Evolutionary conservation across 2,113 vertebrate genomes (phyloP), one percentile per base, ranked within the genome.

Genomic region (Zosterops pallidus): DNA sequence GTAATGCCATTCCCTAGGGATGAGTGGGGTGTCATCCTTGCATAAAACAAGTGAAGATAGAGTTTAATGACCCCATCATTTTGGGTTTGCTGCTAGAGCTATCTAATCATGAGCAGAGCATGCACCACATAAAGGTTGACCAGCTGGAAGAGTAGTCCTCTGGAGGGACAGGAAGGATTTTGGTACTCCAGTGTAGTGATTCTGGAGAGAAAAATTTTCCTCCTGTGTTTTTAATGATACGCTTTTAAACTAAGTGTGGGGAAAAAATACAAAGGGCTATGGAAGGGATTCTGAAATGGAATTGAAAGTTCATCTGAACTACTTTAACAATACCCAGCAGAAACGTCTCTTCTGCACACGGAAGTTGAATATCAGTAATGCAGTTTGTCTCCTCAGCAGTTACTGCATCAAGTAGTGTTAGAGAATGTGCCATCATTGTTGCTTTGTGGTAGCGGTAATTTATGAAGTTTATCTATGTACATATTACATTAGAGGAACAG

Each of bases 141-240:
- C 57, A 26, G 1, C 2, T 0, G 2, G 35, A 28, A 57, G 13
- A n/a, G n/a, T 37, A 65, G 8, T 81, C 4, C 8, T 13, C 2
- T 14, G 18, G 9, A 44, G 21, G 7, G 22, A 67, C 9, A 35
- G 11, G 15, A 57, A 9, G 19, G 4, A 69, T 35, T 84, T 57
- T 55, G 8, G 4, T 56, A 11, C 7, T 64, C 6, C 15, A 60
- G 9, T 21, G 21, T 26, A 63, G 15, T 5, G n/a, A 9, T 46
- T 59, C 21, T 72, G 46, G 35, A 92, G 31, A 60, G 17, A 35
- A 35, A 0, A 62, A 53, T 59, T 80, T 86, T 14, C 7, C 5
- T 68, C 49, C 9, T 33, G 3, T 44, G 11, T 28, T 77, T 89
- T 82, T 49, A 31, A 72, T 59, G 39, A 55, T 28, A n/a, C n/a